Evolutionary conservation across 2,888 invertebrate genomes (phyloP).

Genomic region (Drosophila atroscutellata): DNA sequence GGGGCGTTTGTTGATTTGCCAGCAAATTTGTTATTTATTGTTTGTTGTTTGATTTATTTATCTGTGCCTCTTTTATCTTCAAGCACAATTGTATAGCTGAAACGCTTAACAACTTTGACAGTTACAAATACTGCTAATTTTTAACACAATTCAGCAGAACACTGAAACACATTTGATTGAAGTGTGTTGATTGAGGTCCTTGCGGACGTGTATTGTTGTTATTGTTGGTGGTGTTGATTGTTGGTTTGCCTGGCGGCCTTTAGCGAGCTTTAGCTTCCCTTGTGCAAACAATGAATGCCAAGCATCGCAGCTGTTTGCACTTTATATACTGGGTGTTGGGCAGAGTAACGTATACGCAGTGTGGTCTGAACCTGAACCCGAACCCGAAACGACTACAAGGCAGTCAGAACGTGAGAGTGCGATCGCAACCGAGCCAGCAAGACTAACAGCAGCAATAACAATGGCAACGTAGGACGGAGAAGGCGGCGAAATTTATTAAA

Average conservation of each 20-base stretch:
- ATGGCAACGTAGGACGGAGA: slow-evolving; percentile 26
- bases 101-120: slow-evolving; percentile 53
- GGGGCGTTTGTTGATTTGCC: slow-evolving; percentile 60
- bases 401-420: slow-evolving; percentile 16
- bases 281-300: slow-evolving; percentile 75
- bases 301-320: slow-evolving; percentile 59
- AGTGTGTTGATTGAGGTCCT: slow-evolving; percentile 31
- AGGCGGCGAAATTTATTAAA: slow-evolving; percentile 44
- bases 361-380: slow-evolving; percentile 53
- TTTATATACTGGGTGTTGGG: slow-evolving; percentile 61
- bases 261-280: slow-evolving; percentile 51
- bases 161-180: slow-evolving; percentile 6
- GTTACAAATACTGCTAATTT: slow-evolving; percentile 41
- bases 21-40: slow-evolving; percentile 54
- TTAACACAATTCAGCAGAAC: slow-evolving; percentile 27
- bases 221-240: slow-evolving; percentile 8
- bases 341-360: slow-evolving; percentile 44
- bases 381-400: slow-evolving; percentile 29
- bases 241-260: background rate
- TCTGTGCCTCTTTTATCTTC: slow-evolving; percentile 11
- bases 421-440: slow-evolving; percentile 9
- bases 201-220: background rate
- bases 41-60: slow-evolving; percentile 53
- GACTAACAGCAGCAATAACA: background rate
- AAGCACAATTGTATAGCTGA: slow-evolving; percentile 37